Percentiles rank a stretch among this genome's conserved stretches.
These are phyloP conservation scores for Acrobasis suavella DNA, from an alignment of 2,888 invertebrate species.

Conservation along the genomic window DNA sequence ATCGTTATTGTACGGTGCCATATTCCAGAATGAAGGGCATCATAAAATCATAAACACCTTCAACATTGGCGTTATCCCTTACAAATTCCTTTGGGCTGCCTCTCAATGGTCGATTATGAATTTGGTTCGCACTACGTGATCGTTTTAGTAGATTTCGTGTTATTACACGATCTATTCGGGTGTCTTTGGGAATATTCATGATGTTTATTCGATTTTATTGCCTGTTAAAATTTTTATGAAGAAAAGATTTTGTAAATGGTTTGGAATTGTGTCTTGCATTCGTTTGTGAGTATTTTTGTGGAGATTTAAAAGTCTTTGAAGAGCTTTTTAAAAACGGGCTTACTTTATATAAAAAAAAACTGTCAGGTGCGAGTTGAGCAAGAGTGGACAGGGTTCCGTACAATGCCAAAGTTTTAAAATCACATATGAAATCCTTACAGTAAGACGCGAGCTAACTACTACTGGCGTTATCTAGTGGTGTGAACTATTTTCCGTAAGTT, in stretches of 20 bases:
- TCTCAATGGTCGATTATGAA: slow-evolving; percentile 60
- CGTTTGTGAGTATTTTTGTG: background rate
- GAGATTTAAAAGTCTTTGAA: background rate
- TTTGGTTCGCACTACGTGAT: slow-evolving; percentile 59
- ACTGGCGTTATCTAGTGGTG: too few relatives aligned
- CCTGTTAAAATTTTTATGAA: background rate
- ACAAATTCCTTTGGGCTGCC: slow-evolving; percentile 55
- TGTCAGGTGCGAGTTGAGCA: too few relatives aligned
- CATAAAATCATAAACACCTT: slow-evolving; percentile 74
- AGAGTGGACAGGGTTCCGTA: too few relatives aligned
- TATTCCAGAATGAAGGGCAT: slow-evolving; percentile 65
- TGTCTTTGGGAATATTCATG: slow-evolving; percentile 11
- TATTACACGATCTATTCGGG: slow-evolving; percentile 30
- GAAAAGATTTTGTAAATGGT: background rate
- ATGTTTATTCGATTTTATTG: slow-evolving; percentile 11
- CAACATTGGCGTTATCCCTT: slow-evolving; percentile 57
- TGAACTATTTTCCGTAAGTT: too few relatives aligned
- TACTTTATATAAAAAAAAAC: too few relatives aligned
- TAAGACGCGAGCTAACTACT: too few relatives aligned
- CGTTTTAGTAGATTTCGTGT: slow-evolving; percentile 43
- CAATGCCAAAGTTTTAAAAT: too few relatives aligned
- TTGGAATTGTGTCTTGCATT: background rate
- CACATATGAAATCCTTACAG: too few relatives aligned
- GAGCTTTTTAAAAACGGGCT: too few relatives aligned
- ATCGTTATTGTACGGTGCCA: slow-evolving; percentile 68